Evolutionary conservation across 2,888 invertebrate species (phyloP).

Genomic region (Apamea monoglypha): DNA sequence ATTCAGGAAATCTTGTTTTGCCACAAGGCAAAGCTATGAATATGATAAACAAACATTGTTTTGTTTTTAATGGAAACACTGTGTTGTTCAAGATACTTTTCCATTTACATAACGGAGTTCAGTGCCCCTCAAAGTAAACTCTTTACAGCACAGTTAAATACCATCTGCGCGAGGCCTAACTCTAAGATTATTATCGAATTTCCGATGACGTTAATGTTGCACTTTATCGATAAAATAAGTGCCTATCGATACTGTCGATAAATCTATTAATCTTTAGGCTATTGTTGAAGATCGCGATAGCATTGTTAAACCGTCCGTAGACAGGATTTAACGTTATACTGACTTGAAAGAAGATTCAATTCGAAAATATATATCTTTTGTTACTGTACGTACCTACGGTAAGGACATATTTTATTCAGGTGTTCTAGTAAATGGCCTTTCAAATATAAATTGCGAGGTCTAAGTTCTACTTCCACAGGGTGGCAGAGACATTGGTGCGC

Average conservation of each 20-base stretch:
- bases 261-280: constrained; percentile 58
- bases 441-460: background rate
- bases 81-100: background rate
- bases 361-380: constrained; percentile 37
- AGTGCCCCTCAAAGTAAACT: background rate
- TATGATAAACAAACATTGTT: background rate
- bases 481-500: too few species aligned
- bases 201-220: constrained; percentile 34
- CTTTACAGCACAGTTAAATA: background rate
- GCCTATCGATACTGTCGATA: constrained; percentile 44
- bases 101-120: background rate
- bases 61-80: background rate
- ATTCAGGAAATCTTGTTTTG: background rate
- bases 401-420: background rate
- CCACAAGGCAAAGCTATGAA: background rate
- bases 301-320: constrained; percentile 45
- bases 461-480: background rate
- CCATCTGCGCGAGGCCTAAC: background rate
- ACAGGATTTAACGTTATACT: constrained; percentile 38
- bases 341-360: constrained; percentile 44
- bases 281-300: constrained; percentile 53
- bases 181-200: constrained; percentile 29
- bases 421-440: background rate
- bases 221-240: constrained; percentile 43
- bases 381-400: constrained; percentile 11